phyloP scores from a whole-genome alignment of 2,113 vertebrate species.

The Gavia stellata region DNA sequence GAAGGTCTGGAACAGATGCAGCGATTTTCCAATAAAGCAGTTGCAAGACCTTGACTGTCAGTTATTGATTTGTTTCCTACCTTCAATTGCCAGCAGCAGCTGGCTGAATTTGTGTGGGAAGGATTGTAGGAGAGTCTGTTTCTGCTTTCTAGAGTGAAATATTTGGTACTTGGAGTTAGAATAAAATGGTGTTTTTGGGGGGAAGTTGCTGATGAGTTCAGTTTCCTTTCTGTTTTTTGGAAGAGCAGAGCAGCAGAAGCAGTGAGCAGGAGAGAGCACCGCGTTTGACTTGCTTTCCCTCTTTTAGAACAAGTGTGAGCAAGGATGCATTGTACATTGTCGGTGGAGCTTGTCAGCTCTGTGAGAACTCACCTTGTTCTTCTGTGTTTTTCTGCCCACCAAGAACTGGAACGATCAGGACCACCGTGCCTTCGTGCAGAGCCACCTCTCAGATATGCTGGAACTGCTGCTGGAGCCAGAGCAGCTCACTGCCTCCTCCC shows the following conservation, averaged over 20 bases:
- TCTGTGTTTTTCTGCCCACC: not conserved
- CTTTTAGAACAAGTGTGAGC: not conserved
- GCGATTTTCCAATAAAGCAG: not conserved
- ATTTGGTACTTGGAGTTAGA: not conserved
- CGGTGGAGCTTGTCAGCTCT: not conserved
- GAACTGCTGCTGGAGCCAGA: conserved; percentile 88
- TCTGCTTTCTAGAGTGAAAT: not conserved
- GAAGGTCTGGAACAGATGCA: not conserved
- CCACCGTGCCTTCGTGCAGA: conserved; percentile 84
- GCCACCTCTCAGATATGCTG: conserved; percentile 82
- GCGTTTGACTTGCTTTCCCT: rapidly evolving
- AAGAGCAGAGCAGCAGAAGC: not conserved
- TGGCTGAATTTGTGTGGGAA: not conserved
- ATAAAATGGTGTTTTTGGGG: not conserved
- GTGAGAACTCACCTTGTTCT: not conserved
- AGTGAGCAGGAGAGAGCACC: not conserved
- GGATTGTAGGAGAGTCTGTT: not conserved
- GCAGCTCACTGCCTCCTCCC: conserved; percentile 79
- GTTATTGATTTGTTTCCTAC: not conserved
- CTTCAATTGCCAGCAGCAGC: not conserved
- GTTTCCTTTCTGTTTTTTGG: not conserved
- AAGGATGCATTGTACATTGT: rapidly evolving
- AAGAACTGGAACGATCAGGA: conserved; percentile 96
- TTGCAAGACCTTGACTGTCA: not conserved
- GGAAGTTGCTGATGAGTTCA: not conserved